These are phyloP conservation scores for Macrocentrus cingulum DNA, from an alignment of 1,140 invertebrate species.

Conservation along the genomic window DNA sequence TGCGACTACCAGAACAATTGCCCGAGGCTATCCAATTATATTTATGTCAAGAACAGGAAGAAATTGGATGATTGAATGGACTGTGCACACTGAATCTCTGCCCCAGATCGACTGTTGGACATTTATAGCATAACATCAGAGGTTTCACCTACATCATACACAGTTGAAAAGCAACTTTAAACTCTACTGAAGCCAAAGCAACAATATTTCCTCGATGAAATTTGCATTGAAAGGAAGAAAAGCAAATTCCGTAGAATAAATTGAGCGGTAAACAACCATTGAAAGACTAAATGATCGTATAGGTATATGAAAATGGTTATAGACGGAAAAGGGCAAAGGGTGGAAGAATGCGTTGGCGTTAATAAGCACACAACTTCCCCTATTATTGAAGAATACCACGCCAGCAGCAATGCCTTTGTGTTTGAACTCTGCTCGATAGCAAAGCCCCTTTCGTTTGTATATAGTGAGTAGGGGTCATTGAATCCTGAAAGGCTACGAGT, in stretches of 20 bases:
- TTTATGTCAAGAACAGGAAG: not conserved
- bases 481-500: conserved; percentile 6
- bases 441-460: conserved; percentile 6
- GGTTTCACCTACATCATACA: too few species aligned
- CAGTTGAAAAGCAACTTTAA: too few species aligned
- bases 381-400: not conserved
- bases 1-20: conserved; percentile 8
- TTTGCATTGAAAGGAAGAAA: too few species aligned
- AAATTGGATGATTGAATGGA: not conserved
- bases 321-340: too few species aligned
- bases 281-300: too few species aligned
- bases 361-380: not conserved
- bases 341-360: not conserved
- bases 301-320: too few species aligned
- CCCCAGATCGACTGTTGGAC: conserved; percentile 23
- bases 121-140: conserved; percentile 5
- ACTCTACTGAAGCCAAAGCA: too few species aligned
- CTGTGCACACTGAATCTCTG: conserved; percentile 10
- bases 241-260: too few species aligned
- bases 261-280: too few species aligned
- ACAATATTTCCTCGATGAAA: too few species aligned
- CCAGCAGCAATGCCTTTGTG: conserved; percentile 1
- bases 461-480: conserved; percentile 2
- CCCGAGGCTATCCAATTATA: conserved; percentile 4
- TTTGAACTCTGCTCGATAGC: not conserved